Base-by-base conservation (phyloP, 2,888 invertebrate genomes). In the Orthonevra nobilis region DNA sequence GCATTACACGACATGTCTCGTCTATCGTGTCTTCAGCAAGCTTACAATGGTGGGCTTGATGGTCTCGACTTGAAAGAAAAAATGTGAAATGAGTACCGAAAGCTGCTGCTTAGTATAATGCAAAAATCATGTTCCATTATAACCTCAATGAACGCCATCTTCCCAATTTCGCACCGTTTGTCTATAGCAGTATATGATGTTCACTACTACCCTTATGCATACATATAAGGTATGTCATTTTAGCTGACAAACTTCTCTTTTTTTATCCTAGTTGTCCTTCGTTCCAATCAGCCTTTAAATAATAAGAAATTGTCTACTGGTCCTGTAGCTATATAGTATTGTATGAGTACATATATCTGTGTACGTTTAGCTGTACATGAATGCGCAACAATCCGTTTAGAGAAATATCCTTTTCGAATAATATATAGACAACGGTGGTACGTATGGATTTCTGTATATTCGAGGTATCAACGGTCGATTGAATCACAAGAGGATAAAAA, bases 41-140 rank as follows among this genome's bases (percentile, higher is more conserved):
- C n/a, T n/a, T n/a, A n/a, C n/a, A n/a, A n/a, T n/a, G n/a, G n/a
- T n/a, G n/a, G n/a, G n/a, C n/a, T n/a, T n/a, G n/a, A n/a, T n/a
- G n/a, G n/a, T n/a, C n/a, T n/a, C n/a, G n/a, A n/a, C n/a, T n/a
- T n/a, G n/a, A n/a, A n/a, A n/a, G n/a, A n/a, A n/a, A n/a, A n/a
- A n/a, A n/a, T n/a, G n/a, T n/a, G n/a, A n/a, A n/a, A n/a, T n/a
- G n/a, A n/a, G n/a, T n/a, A n/a, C n/a, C n/a, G n/a, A n/a, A n/a
- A n/a, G n/a, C n/a, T n/a, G n/a, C 42, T 6, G 7, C 72, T 72
- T 30, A 69, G 58, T 72, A 81, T 73, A 81, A 81, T 81, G 81
- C 73, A 81, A 81, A 73, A 81, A 81, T 81, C 81, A 81, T 81
- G 81, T 81, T 81, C 73, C 56, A 63, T 74, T 73, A 73, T 73